These are phyloP conservation scores for Lagorchestes hirsutus DNA, from an alignment of 2,797 vertebrate genomes.

Conservation along the genomic window DNA sequence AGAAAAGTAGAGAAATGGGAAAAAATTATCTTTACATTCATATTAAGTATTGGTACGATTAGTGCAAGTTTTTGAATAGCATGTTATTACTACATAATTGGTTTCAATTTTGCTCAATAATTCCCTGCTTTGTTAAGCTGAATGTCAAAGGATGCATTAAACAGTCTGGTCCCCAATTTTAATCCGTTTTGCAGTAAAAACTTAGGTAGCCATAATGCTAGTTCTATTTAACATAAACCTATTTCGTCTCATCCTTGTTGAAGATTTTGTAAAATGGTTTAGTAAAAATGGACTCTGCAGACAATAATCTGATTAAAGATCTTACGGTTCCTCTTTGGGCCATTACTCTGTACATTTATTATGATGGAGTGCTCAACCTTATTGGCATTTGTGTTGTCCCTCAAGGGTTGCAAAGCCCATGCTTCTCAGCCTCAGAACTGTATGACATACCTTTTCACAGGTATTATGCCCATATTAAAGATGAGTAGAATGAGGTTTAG, in stretches of 20 bases:
- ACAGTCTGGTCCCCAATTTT: conserved; percentile 48
- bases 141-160: conserved; percentile 16
- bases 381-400: neutral
- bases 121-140: conserved; percentile 45
- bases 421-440: neutral
- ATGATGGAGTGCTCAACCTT: neutral
- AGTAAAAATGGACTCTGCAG: neutral
- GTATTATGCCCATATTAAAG: neutral
- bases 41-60: conserved; percentile 25
- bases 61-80: neutral
- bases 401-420: neutral
- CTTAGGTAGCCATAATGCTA: neutral
- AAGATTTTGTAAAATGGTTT: neutral
- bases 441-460: neutral
- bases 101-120: conserved; percentile 45
- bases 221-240: neutral
- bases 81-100: conserved; percentile 26
- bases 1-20: conserved; percentile 27
- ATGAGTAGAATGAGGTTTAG: neutral
- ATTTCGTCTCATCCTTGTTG: neutral
- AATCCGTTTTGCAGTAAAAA: conserved; percentile 21
- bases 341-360: conserved; percentile 22
- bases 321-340: neutral
- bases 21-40: conserved; percentile 41
- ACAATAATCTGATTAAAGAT: neutral